phyloP scores from a whole-genome alignment of 2,113 vertebrate species.

The Deroptyus accipitrinus region DNA sequence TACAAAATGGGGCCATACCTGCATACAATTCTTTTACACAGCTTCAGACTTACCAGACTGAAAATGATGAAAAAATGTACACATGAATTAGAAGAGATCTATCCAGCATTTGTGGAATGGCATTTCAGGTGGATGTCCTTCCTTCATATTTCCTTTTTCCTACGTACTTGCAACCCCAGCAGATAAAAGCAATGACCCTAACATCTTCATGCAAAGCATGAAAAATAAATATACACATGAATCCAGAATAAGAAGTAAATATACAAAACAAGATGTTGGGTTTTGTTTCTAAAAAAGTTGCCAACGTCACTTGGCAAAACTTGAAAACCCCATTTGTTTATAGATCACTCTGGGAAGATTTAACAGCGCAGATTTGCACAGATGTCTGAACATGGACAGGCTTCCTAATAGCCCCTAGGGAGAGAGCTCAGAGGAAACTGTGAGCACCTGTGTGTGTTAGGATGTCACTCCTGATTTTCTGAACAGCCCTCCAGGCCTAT shows the following conservation, averaged over 20 bases:
- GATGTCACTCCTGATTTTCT: not conserved
- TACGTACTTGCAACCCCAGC: not conserved
- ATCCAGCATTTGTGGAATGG: not conserved
- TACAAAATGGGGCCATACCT: not conserved
- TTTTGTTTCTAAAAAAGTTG: not conserved
- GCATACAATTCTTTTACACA: not conserved
- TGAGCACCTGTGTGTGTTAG: not conserved
- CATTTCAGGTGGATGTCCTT: not conserved
- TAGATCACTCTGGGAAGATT: not conserved
- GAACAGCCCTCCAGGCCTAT: accelerated
- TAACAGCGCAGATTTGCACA: not conserved
- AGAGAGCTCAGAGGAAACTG: not conserved
- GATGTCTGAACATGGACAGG: not conserved
- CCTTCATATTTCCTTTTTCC: not conserved
- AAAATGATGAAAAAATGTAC: not conserved
- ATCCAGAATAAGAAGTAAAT: not conserved
- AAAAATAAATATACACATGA: not conserved
- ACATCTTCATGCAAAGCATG: not conserved
- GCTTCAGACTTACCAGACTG: not conserved
- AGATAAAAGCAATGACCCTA: not conserved
- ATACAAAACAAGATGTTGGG: not conserved
- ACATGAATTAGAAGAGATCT: not conserved
- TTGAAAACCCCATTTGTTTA: not conserved
- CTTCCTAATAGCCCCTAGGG: not conserved
- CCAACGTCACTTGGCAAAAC: not conserved